Percentiles rank a stretch among this genome's conserved stretches.
These are phyloP conservation scores for Listronotus bonariensis DNA, from an alignment of 1,140 invertebrate genomes.

Conservation along the genomic window DNA sequence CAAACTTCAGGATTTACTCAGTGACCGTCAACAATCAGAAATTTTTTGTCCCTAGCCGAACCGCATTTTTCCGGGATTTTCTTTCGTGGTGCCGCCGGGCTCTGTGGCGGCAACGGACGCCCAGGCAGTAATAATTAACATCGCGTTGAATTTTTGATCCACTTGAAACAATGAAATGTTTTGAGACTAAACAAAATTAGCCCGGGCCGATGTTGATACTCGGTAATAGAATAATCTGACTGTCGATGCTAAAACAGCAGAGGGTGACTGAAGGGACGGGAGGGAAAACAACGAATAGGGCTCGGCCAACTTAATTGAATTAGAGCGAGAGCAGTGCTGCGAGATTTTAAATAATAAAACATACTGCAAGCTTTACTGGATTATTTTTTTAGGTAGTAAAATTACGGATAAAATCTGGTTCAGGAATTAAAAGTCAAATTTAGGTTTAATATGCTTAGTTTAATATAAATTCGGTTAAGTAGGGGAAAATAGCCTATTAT, in stretches of 20 bases:
- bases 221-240: slow-evolving; percentile 59
- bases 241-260: slow-evolving; percentile 37
- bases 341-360: slow-evolving; percentile 12
- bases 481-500: too few species aligned
- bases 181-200: slow-evolving; percentile 58
- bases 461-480: too few species aligned
- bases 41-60: slow-evolving; percentile 3
- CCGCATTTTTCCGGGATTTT: not conserved
- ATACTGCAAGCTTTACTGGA: slow-evolving; percentile 18
- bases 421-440: not conserved
- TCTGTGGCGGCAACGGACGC: slow-evolving; percentile 14
- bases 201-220: slow-evolving; percentile 56
- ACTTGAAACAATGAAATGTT: slow-evolving; percentile 58
- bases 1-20: slow-evolving; percentile 5
- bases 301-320: slow-evolving; percentile 47
- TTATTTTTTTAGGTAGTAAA: not conserved
- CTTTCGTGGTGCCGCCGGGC: not conserved
- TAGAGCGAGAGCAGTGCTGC: slow-evolving; percentile 27
- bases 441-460: too few species aligned
- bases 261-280: slow-evolving; percentile 7
- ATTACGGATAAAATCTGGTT: not conserved
- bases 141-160: slow-evolving; percentile 58
- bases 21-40: slow-evolving; percentile 1
- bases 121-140: slow-evolving; percentile 55
- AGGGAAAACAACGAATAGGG: slow-evolving; percentile 37